phyloP scores from a whole-genome alignment of 2,113 vertebrate species.

The Nymphicus hollandicus region DNA sequence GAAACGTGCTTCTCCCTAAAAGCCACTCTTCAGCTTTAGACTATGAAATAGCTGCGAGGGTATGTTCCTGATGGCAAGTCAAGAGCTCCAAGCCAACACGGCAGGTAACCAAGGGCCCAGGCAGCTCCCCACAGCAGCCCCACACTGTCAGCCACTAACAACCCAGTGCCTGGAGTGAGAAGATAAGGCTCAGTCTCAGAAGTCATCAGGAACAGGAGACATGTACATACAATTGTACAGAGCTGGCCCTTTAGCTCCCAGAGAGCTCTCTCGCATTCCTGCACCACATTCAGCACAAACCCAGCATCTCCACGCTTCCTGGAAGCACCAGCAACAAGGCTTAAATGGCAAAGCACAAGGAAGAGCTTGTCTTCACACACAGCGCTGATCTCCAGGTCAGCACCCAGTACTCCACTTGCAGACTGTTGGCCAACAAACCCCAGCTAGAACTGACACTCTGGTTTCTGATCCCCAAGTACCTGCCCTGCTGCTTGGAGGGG shows the following conservation, averaged over 20 bases:
- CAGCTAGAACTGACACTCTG: background rate
- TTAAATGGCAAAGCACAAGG: background rate
- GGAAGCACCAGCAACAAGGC: background rate
- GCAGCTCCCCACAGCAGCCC: background rate
- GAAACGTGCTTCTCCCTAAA: background rate
- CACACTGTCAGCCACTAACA: background rate
- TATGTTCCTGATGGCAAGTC: background rate
- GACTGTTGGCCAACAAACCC: background rate
- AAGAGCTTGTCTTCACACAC: background rate
- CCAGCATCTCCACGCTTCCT: background rate
- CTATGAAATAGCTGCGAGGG: background rate
- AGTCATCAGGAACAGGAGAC: background rate
- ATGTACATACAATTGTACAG: accelerated
- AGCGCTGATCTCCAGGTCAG: background rate
- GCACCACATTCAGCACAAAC: background rate
- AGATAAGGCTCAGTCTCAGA: background rate
- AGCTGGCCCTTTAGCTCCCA: background rate
- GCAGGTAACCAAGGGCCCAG: background rate
- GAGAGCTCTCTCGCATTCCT: background rate
- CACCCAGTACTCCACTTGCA: background rate
- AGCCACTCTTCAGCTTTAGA: background rate
- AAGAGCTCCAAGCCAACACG: background rate
- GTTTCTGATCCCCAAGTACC: background rate
- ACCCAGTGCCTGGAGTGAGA: background rate
- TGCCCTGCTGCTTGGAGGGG: background rate